These are phyloP conservation scores for Strongylocentrotus purpuratus DNA, from an alignment of 35 echinoderm and acorn worm species.

Conservation along the genomic window DNA sequence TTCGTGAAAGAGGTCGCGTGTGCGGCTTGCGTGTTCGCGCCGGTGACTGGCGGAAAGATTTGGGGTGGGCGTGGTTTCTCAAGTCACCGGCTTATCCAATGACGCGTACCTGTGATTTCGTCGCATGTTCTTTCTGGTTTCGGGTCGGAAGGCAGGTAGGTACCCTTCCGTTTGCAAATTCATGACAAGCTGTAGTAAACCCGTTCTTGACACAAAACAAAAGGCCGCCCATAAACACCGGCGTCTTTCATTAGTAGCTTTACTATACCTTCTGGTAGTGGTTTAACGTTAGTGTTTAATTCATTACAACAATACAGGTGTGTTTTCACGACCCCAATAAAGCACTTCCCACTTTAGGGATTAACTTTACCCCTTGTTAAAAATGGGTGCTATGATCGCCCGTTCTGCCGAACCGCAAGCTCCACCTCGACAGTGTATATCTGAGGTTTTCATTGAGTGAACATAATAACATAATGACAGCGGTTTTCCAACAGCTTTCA, in stretches of 20 bases:
- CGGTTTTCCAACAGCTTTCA: not conserved
- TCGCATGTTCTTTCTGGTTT: not conserved
- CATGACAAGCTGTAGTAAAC: not conserved
- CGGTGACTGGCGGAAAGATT: not conserved
- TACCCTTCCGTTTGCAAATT: not conserved
- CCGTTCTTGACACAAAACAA: not conserved
- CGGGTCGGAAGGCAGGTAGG: not conserved
- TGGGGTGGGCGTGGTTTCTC: not conserved
- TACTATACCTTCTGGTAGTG: not conserved
- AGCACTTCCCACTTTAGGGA: not conserved
- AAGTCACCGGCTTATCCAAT: not conserved
- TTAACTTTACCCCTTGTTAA: not conserved
- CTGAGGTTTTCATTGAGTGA: not conserved
- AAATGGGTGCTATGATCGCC: not conserved
- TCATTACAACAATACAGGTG: not conserved
- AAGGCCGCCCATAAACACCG: not conserved
- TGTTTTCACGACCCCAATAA: not conserved
- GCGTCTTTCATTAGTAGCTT: not conserved
- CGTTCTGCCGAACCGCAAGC: not conserved
- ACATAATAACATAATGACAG: not conserved
- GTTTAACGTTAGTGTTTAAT: not conserved
- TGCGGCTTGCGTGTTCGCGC: not conserved
- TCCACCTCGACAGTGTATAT: not conserved
- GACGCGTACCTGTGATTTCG: not conserved
- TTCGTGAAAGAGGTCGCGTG: slow-evolving; percentile 5